Evolutionary conservation across 1,140 invertebrate genomes (phyloP), one percentile per base, ranked within the genome.

Genomic region (Macrotrachela quadricornifera): DNA sequence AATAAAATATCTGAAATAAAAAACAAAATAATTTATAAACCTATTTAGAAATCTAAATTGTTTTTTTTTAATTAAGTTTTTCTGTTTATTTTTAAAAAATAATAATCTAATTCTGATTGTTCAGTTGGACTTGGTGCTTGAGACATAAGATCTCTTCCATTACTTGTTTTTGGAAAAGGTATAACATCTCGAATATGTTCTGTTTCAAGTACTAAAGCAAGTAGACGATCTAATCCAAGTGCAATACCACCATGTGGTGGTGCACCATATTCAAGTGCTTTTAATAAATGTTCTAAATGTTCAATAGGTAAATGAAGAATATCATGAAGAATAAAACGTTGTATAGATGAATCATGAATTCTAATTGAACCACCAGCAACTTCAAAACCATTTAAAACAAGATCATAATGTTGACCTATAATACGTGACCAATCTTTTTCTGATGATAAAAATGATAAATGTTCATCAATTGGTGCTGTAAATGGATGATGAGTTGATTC

Each of bases 321-420:
- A 39, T 46, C 37, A 46, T 51, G 30, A 8, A 54, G 14, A 13
- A 54, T 36, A 30, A 47, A 39, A 14, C 47, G 15, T 41, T 55
- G 54, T 17, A 50, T 12, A 10, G 46, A 10, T 36, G 41, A 39
- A 15, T 50, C 40, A 42, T 96, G 85, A 59, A 96, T 86, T 64
- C 94, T 77, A 59, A 97, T 85, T 1, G 90, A 96, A 10, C 92
- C 92, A 36, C 92, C 92, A n/a, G 81, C 94, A 15, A 97, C 75
- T 75, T 99, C 94, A 62, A 77, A 77, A 0, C 94, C 92, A 72
- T 95, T 92, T 38, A 96, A 71, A 10, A 99, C 86, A 50, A 99
- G 72, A 75, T 97, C 92, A 69, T 54, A 54, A 50, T 54, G 53
- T 16, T 46, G 36, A 15, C 46, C 46, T 14, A 39, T 42, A 10